Base-by-base conservation (phyloP, 2,113 vertebrate genomes). In the Parotia lawesii region DNA sequence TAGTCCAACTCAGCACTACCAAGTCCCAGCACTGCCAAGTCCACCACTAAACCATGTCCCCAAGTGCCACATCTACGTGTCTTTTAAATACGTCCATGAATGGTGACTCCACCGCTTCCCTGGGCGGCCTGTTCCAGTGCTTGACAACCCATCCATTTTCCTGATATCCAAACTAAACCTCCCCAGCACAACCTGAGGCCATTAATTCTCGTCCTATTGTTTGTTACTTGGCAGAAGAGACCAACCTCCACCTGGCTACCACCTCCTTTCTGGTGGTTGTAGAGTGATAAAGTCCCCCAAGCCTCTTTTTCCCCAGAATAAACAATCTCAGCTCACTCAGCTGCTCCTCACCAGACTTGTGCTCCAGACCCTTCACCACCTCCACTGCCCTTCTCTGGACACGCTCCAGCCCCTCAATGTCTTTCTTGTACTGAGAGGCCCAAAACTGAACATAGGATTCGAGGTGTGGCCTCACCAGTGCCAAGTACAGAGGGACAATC, bases 41-140 rank as follows among this genome's bases (percentile, higher is more conserved):
- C 45, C 35, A 61, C 45, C 73, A 69, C 17, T 15, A 56, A 42
- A 29, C 8, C 62, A 48, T 1, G 10, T 27, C 10, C 25, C 14
- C 42, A 42, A 8, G 17, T 23, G 48, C 18, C 3, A 0, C 22
- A 62, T 37, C 31, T 31, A 48, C 15, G 1, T 0, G 0, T 62
- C 22, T 56, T 72, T n/a, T 56, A 53, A 76, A 37, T 19, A 69
- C 1, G 0, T 14, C 56, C 56, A 56, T 25, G 7, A 53, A 62
- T 13, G 18, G 18, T 24, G 27, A 89, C 31, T 76, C n/a, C 29
- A 47, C 4, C 38, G 15, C 28, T 47, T 53, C 64, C 22, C 64
- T 15, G 35, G 40, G 9, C 42, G 56, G 15, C 15, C 10, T 37
- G 7, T 69, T 28, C 40, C 78, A 56, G 48, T 12, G 18, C 35